phyloP scores from a whole-genome alignment of 2,797 vertebrate genomes.

The Taeniopygia guttata region DNA sequence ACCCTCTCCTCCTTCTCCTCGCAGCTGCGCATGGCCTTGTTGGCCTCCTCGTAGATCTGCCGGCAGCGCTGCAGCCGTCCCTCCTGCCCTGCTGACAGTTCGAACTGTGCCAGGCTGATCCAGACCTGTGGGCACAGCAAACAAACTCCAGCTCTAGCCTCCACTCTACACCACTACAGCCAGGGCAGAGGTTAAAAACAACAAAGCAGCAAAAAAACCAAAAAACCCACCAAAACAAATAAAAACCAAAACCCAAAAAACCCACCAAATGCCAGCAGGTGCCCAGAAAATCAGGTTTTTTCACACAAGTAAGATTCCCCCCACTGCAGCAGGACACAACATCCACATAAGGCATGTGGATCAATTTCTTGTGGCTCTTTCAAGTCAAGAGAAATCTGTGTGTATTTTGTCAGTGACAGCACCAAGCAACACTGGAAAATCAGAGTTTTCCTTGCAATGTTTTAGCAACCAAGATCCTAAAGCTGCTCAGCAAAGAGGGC shows the following conservation, averaged over 20 bases:
- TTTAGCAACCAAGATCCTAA: not conserved
- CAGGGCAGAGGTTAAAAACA: accelerated
- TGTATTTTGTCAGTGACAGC: not conserved
- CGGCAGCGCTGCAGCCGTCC: constrained; percentile 83
- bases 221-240: too few relatives aligned
- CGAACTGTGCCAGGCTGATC: constrained; percentile 95
- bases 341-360: accelerated
- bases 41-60: constrained; percentile 93
- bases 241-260: too few relatives aligned
- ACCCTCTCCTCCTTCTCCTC: constrained; percentile 97
- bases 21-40: constrained; percentile 90
- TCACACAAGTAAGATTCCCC: accelerated
- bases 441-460: not conserved
- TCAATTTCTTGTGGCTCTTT: not conserved
- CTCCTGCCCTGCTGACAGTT: constrained; percentile 83
- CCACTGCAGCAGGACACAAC: not conserved
- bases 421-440: not conserved
- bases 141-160: not conserved
- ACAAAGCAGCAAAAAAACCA: not conserved
- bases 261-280: not conserved
- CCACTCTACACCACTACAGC: accelerated
- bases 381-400: accelerated
- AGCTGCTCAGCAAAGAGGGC: not conserved
- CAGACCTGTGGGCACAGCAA: constrained; percentile 82
- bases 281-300: accelerated